Conservation (phyloP, 2,888 invertebrate species). For the Drosophila gaucha region DNA sequence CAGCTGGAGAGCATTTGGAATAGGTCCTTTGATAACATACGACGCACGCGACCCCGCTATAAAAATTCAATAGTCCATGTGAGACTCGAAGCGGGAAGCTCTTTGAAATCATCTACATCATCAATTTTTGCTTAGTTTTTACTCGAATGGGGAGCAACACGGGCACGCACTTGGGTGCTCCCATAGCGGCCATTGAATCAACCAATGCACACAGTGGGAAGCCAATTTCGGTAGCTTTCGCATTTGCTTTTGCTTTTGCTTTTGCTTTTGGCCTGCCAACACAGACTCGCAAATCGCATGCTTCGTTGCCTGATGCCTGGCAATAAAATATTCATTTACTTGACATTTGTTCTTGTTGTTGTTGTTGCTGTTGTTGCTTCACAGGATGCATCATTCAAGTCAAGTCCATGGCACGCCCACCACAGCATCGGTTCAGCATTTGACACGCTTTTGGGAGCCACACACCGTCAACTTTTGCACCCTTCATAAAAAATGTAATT, state of each 20-base stretch:
- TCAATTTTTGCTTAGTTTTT: constrained; percentile 33
- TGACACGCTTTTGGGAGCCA: constrained; percentile 49
- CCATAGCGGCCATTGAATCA: constrained; percentile 54
- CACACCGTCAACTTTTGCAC: constrained; percentile 47
- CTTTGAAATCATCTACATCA: constrained; percentile 39
- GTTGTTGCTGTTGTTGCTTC: constrained; percentile 22
- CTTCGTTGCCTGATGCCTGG: constrained; percentile 23
- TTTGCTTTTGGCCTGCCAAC: constrained; percentile 1
- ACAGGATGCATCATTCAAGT: constrained; percentile 66
- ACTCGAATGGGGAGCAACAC: not conserved
- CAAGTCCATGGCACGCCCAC: constrained; percentile 25
- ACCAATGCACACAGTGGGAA: constrained; percentile 61
- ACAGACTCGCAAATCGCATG: constrained; percentile 14
- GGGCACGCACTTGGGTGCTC: constrained; percentile 54
- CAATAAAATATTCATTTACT: constrained; percentile 76
- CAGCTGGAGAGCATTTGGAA: constrained; percentile 1
- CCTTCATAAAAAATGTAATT: constrained; percentile 78
- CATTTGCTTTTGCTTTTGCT: not conserved
- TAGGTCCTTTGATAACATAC: constrained; percentile 12
- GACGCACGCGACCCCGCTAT: constrained; percentile 7
- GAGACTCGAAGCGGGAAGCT: not conserved
- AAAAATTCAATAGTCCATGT: constrained; percentile 35
- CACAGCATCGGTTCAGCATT: constrained; percentile 20
- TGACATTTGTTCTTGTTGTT: constrained; percentile 47
- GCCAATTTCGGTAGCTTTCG: constrained; percentile 61